Evolutionary conservation across 2,888 invertebrate genomes (phyloP), one percentile per base, ranked within the genome.

Genomic region (Tetropium fuscum): DNA sequence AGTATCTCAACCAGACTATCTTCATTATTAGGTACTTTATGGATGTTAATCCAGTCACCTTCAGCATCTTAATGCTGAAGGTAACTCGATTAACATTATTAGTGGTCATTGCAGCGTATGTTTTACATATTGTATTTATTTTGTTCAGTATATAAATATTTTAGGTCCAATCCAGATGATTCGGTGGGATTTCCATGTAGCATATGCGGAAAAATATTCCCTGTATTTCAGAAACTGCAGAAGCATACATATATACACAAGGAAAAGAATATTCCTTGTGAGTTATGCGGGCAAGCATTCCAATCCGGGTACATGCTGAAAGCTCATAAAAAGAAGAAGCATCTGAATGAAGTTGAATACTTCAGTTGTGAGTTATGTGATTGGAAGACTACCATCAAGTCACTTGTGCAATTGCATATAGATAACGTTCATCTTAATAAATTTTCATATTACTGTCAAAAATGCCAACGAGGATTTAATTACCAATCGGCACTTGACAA

Each of bases 371-470:
- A 22, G 4, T 20, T 30, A 15, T 58, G 58, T 22, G 45, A 36
- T 2, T 30, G 32, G 16, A 7, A 38, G 19, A 27, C 18, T 11
- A 16, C 16, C 10, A 27, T 32, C 19, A 45, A 30, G 13, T 27
- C 30, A 2, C 16, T 30, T 8, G 18, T 58, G 41, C 51, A 45
- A 11, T 10, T 45, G 8, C 58, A 58, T 19, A 45, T 58, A 3
- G 38, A 51, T 18, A 51, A 18, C 18, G 56, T 53, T 4, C 60
- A 60, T 25, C 18, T 54, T 7, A 36, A 54, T 4, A 54, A 38
- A 7, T 54, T 43, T 8, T 13, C 20, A 8, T 48, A 13, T 34
- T 10, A 13, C 3, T 48, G 48, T 15, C 11, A 34, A 1, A 11
- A 11, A 1, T 48, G 48, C 7, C 20, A n/a, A 2, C 25, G 36